Evolutionary conservation across 2,888 invertebrate species (phyloP).

Genomic region (Diarsia dahlii): DNA sequence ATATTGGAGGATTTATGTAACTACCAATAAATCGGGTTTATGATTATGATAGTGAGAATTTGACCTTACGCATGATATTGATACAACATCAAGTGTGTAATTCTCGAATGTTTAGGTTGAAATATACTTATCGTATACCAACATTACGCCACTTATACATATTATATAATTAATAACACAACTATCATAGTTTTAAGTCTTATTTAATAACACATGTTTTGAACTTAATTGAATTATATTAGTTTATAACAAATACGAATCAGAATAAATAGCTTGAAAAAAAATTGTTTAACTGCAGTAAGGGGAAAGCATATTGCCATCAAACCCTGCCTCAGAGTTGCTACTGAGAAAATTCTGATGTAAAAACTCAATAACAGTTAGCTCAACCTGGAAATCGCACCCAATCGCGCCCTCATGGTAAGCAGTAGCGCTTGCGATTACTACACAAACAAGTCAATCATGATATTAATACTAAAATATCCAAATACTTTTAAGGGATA

Average conservation of each 20-base stretch:
- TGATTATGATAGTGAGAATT: background rate
- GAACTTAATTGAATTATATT: too few species aligned
- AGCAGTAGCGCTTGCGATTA: too few species aligned
- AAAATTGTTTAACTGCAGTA: too few species aligned
- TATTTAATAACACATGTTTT: too few species aligned
- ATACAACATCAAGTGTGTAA: background rate
- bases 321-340: too few species aligned
- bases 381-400: background rate
- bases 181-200: too few species aligned
- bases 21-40: background rate
- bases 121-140: background rate
- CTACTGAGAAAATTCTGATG: background rate
- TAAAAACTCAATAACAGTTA: background rate
- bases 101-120: background rate
- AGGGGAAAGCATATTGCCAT: too few species aligned
- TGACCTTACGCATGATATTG: background rate
- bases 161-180: too few species aligned
- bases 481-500: background rate
- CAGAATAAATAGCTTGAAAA: too few species aligned
- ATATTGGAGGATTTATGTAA: background rate
- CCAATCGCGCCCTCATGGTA: too few species aligned
- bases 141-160: background rate
- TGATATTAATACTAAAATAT: background rate
- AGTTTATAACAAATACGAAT: too few species aligned
- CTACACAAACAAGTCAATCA: background rate